Base-by-base conservation (phyloP, 2,113 vertebrate genomes). In the Gadus chalcogrammus region DNA sequence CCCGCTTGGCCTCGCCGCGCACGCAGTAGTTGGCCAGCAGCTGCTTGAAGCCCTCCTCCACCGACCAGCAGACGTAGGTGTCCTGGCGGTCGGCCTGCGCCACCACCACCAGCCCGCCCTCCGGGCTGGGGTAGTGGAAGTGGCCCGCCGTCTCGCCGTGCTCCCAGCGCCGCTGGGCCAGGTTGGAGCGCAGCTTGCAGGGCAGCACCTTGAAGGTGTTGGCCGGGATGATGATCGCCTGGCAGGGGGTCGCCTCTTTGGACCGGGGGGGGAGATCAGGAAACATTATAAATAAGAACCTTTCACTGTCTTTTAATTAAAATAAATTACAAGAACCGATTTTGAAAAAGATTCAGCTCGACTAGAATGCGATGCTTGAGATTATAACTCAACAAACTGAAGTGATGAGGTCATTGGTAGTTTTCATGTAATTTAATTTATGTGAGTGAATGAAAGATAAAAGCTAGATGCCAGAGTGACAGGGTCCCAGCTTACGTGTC, bases 11-110 rank as follows among this genome's bases (percentile, higher is more conserved):
- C 67, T 93, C 91, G 0, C 82, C 77, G 0, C 79, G 69, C 16
- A 96, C 93, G 0, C 96, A 98, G 87, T 98, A 99, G 89, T 93
- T 96, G 38, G 93, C 93, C 86, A 96, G 91, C 69, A 96, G 92
- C 87, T 97, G 94, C 69, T n/a, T 85, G 88, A 96, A 96, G 60
- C 91, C 93, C 15, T 93, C 91, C 81, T 99, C 97, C 73, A 93
- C 85, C 0, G 97, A 95, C 97, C 96, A 99, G 87, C 97, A 98
- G 85, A 97, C 93, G 0, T 96, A 98, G 35, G 82, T 88, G 20
- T 95, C 97, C 0, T 89, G 88, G 0, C 78, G 87, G 72, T 92
- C 92, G 0, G 91, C 92, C 63, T 92, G 92, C 71, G 95, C 94
- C 64, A 95, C 94, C 74, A 98, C 93, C 31, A 97, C 92, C 61